Evolutionary conservation across 2,797 vertebrate species (phyloP).

Genomic region (Acridotheres tristis): DNA sequence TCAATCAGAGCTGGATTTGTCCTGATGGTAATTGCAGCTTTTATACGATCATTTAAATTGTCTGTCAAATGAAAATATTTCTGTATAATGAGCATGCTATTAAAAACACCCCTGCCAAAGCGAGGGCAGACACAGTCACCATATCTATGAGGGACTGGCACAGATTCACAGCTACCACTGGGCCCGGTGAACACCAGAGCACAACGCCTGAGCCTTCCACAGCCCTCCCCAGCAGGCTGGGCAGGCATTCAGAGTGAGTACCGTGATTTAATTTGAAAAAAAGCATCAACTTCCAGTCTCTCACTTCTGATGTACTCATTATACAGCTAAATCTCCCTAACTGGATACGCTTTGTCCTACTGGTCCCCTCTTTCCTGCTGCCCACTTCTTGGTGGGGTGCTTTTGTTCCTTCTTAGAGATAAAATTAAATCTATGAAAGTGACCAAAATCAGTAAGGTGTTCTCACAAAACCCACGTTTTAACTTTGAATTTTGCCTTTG

Average conservation of each 20-base stretch:
- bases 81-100: conserved; percentile 68
- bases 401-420: conserved; percentile 62
- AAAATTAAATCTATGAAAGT: conserved; percentile 60
- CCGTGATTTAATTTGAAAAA: background rate
- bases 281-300: background rate
- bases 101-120: conserved; percentile 61
- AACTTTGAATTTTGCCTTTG: conserved; percentile 66
- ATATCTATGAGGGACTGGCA: conserved; percentile 24
- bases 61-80: conserved; percentile 72
- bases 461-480: conserved; percentile 64
- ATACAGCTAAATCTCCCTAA: conserved; percentile 62
- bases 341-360: background rate
- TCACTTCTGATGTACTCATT: conserved; percentile 68
- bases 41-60: conserved; percentile 67
- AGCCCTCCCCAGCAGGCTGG: background rate
- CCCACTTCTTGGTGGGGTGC: conserved; percentile 5
- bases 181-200: background rate
- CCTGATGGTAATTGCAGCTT: conserved; percentile 69
- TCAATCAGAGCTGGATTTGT: conserved; percentile 66
- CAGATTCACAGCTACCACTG: background rate
- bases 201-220: background rate
- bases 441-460: conserved; percentile 35
- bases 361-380: conserved; percentile 13
- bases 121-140: conserved; percentile 46
- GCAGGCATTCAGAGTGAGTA: background rate